These are phyloP conservation scores for Hemicordylus capensis DNA, from an alignment of 2,113 vertebrate genomes.

Conservation along the genomic window DNA sequence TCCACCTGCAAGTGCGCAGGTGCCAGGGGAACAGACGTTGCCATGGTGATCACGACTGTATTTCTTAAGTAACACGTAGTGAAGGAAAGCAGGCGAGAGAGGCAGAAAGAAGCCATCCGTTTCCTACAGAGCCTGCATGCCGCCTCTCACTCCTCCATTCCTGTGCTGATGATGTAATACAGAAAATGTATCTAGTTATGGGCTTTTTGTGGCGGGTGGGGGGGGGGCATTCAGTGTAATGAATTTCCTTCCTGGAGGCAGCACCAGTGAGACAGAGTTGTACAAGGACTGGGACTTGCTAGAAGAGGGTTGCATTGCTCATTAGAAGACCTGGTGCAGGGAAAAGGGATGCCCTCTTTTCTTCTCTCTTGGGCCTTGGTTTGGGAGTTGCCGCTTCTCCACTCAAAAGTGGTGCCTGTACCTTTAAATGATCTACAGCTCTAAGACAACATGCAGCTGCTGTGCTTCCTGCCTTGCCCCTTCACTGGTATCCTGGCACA, in stretches of 20 bases:
- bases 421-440: background rate
- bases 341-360: background rate
- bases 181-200: background rate
- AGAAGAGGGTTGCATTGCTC: background rate
- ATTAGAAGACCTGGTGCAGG: background rate
- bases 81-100: slow-evolving; percentile 8
- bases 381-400: background rate
- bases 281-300: background rate
- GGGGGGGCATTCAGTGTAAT: background rate
- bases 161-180: background rate
- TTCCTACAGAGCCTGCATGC: background rate
- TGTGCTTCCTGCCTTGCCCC: background rate
- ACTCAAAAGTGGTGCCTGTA: background rate
- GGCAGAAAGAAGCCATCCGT: background rate
- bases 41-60: slow-evolving; percentile 14
- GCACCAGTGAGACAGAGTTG: background rate
- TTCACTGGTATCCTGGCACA: background rate
- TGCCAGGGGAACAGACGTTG: background rate
- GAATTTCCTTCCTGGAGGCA: background rate
- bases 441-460: background rate
- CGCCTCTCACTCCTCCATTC: background rate
- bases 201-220: background rate
- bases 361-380: background rate
- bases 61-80: slow-evolving; percentile 4
- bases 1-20: slow-evolving; percentile 23